Evolutionary conservation across 2,797 vertebrate species (phyloP).

Genomic region (Enteromius afrohamiltoni): DNA sequence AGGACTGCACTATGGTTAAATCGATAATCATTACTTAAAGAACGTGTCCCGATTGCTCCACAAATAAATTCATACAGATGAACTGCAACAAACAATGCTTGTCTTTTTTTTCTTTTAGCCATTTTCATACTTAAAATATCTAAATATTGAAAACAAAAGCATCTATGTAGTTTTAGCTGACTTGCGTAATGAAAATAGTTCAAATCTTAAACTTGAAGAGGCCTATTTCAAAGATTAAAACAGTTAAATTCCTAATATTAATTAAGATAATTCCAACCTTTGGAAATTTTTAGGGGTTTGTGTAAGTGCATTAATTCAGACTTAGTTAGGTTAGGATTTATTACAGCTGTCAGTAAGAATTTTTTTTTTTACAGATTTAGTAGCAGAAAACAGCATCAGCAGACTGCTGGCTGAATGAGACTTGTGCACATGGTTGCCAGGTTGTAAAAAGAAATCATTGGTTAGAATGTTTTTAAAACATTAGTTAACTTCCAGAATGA

Average conservation of each 20-base stretch:
- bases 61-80: neutral
- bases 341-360: neutral
- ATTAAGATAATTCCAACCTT: neutral
- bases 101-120: neutral
- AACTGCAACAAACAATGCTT: neutral
- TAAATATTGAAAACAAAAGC: neutral
- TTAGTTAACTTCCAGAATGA: neutral
- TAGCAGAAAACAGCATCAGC: neutral
- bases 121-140: neutral
- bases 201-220: neutral
- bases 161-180: neutral
- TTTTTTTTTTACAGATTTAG: neutral
- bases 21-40: neutral
- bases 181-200: neutral
- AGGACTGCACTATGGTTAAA: neutral
- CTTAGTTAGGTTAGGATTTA: neutral
- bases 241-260: neutral
- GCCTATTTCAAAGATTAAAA: neutral
- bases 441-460: neutral
- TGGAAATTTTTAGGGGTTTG: neutral
- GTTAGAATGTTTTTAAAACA: neutral
- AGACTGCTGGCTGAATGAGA: neutral
- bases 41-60: neutral
- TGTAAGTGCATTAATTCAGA: neutral
- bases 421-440: neutral